phyloP scores from a whole-genome alignment of 2,113 vertebrate species.

The Trogon melanurus region DNA sequence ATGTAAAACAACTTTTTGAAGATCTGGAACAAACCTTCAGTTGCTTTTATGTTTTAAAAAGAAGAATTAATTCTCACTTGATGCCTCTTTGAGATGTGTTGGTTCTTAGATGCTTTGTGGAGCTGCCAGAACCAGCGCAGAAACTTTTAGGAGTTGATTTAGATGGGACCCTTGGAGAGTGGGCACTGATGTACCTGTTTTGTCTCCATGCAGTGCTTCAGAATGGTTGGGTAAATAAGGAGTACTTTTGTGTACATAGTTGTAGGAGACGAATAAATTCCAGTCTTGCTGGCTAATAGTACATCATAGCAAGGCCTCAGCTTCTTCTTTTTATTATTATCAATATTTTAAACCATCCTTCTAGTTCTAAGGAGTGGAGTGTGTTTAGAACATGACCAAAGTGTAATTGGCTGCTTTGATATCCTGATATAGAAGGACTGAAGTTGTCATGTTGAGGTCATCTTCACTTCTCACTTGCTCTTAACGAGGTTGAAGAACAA shows the following conservation, averaged over 20 bases:
- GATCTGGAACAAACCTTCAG: neutral
- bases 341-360: neutral
- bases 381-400: neutral
- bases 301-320: neutral
- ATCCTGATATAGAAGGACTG: neutral
- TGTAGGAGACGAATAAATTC: neutral
- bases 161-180: neutral
- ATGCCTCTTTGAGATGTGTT: neutral
- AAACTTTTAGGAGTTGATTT: neutral
- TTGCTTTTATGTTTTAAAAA: neutral
- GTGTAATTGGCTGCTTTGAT: neutral
- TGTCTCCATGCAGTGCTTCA: neutral
- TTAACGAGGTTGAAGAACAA: neutral
- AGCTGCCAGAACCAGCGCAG: neutral
- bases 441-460: neutral
- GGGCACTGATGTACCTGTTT: neutral
- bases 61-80: fast-evolving
- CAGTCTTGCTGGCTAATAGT: neutral
- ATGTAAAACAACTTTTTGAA: neutral
- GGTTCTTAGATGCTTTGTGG: neutral
- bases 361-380: neutral
- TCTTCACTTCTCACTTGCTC: neutral
- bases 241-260: fast-evolving
- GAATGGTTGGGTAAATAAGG: neutral
- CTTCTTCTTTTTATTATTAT: neutral